Base-by-base conservation (phyloP, 2,797 vertebrate species). In the Urocyon cinereoargenteus region DNA sequence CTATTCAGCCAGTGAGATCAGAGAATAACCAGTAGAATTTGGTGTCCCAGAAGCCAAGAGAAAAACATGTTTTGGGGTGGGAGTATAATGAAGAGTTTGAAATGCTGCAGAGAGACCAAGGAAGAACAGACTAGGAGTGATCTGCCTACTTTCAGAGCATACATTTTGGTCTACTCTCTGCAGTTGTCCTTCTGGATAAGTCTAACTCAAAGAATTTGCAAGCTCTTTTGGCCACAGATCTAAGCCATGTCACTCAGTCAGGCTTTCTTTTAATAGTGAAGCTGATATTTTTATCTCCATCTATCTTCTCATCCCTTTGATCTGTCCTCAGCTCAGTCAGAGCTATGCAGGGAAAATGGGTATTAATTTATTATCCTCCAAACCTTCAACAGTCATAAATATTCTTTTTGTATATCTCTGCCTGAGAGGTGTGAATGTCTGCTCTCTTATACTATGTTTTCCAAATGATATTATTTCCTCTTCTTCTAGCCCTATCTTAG, bases 241-340 rank as follows among this genome's bases (percentile, higher is more conserved):
- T 62, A 70, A 88, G 34, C 53, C 53, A 45, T 5, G 14, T 72
- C 34, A 26, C 31, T 62, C 28, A 36, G 40, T 4, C 16, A 45
- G 62, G 45, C 45, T 84, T 96, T 94, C 84, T 83, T 77, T 83
- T 53, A 31, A 24, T 24, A 49, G 53, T 16, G 55, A 96, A 62
- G 45, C 61, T 36, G n/a, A 2, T 79, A 26, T 64, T 78, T 79
- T 62, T 62, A 88, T 84, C 78, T 84, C 77, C 40, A 62, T 57
- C 62, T 70, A 62, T 57, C 62, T 70, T 11, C 24, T n/a, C 79
- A 66, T 66, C 57, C 81, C 92, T 83, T 62, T 64, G 14, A n/a
- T 57, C 62, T 53, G 51, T 73, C 86, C n/a, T 45, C 4, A 9
- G 19, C 18, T 88, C n/a, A 77, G 10, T 34, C 7, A n/a, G 49